phyloP scores from a whole-genome alignment of 2,888 invertebrate genomes.

The Corbicula japonica region DNA sequence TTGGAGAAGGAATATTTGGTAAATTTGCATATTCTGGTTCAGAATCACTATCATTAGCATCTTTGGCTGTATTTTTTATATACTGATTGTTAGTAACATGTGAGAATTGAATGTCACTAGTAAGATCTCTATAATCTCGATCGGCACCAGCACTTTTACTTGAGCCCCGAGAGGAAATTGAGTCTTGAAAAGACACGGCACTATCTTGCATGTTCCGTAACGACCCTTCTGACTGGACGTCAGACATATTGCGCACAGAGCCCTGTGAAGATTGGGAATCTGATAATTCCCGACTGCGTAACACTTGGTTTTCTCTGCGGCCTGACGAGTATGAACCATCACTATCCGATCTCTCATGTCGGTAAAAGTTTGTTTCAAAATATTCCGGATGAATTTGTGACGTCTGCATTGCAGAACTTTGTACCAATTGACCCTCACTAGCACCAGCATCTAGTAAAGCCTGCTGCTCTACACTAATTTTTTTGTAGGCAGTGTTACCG shows the following conservation, averaged over 20 bases:
- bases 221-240: conserved; percentile 84
- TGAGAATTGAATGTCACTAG: conserved; percentile 39
- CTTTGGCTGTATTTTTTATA: conserved; percentile 62
- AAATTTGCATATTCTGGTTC: conserved; percentile 85
- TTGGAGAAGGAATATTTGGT: conserved; percentile 64
- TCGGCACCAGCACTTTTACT: conserved; percentile 63
- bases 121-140: conserved; percentile 55
- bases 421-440: conserved; percentile 51
- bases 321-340: conserved; percentile 85
- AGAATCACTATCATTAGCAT: conserved; percentile 53
- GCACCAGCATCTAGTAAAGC: conserved; percentile 66
- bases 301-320: conserved; percentile 75
- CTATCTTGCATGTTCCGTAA: conserved; percentile 80
- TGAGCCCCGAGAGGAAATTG: conserved; percentile 77
- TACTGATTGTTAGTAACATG: conserved; percentile 66
- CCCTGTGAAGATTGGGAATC: conserved; percentile 88
- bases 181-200: conserved; percentile 79
- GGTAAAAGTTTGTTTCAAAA: conserved; percentile 71
- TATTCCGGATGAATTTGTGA: conserved; percentile 75
- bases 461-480: conserved; percentile 76
- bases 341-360: conserved; percentile 84
- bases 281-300: conserved; percentile 78
- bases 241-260: conserved; percentile 87
- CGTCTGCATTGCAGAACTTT: conserved; percentile 75
- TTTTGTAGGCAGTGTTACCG: conserved; percentile 78